A percentile compares a stretch with the other conserved stretches of the same genome.
These are phyloP conservation scores for Oxystoma pomonae DNA, from an alignment of 2,888 invertebrate genomes.

Conservation along the genomic window DNA sequence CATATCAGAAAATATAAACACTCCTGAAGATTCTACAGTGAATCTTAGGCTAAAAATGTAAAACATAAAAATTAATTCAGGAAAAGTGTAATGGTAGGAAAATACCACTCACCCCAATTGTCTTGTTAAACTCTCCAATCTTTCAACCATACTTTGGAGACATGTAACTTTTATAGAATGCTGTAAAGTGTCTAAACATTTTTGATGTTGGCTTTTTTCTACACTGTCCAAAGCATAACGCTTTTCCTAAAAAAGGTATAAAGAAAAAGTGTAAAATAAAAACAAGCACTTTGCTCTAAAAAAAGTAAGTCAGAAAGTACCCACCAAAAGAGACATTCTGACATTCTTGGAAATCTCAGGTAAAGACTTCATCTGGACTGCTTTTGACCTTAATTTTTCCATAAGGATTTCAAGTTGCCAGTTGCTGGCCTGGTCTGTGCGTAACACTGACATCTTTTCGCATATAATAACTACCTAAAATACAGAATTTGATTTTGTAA, in stretches of 20 bases:
- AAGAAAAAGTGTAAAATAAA: constrained; percentile 11
- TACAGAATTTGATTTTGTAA: not conserved
- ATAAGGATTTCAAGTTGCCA: constrained; percentile 84
- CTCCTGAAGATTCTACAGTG: constrained; percentile 75
- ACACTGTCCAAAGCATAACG: constrained; percentile 81
- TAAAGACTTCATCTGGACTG: constrained; percentile 75
- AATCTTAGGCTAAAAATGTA: constrained; percentile 66
- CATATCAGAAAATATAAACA: constrained; percentile 94
- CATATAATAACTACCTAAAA: not conserved
- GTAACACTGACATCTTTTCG: not conserved
- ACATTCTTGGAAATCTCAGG: constrained; percentile 84
- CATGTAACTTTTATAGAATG: constrained; percentile 92
- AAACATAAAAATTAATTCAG: constrained; percentile 1
- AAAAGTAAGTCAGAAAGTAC: too few relatives aligned
- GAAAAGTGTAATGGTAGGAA: too few relatives aligned
- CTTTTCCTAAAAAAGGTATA: constrained; percentile 74
- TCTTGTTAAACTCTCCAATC: constrained; percentile 84
- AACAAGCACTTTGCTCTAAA: constrained; percentile 44
- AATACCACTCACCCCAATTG: constrained; percentile 78
- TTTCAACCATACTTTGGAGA: constrained; percentile 85
- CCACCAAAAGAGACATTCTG: constrained; percentile 80
- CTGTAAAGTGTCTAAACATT: constrained; percentile 87
- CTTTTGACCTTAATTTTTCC: constrained; percentile 86
- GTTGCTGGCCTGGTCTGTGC: constrained; percentile 59
- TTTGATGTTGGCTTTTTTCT: constrained; percentile 82